Percentiles rank a stretch among this genome's conserved stretches.
Evolutionary conservation across 2,888 invertebrate genomes (phyloP).

Genomic region (Epicampocera succincta): DNA sequence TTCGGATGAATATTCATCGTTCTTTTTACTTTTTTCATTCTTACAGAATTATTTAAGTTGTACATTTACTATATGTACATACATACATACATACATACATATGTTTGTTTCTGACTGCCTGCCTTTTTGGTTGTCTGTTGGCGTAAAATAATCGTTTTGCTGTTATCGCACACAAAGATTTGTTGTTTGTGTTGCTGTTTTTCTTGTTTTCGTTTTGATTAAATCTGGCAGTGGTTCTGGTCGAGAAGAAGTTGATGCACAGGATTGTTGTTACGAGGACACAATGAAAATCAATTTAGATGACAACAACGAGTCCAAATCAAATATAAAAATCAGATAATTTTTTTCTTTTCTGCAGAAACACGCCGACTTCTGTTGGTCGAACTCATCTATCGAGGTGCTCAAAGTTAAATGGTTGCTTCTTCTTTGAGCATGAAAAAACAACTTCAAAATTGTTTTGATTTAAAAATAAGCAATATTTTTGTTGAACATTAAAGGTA

Average conservation of each 20-base stretch:
- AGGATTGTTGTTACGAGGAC: constrained; percentile 30
- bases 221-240: constrained; percentile 40
- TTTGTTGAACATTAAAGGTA: no score
- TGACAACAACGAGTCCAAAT: no score
- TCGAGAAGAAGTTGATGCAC: background rate
- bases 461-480: no score
- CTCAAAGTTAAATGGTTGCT: no score
- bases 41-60: constrained; percentile 58
- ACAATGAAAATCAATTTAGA: background rate
- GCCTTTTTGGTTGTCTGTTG: constrained; percentile 67
- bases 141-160: constrained; percentile 70
- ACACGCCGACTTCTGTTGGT: no score
- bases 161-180: constrained; percentile 70
- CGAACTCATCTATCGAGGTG: no score
- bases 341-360: no score
- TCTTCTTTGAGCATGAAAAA: no score
- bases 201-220: constrained; percentile 19
- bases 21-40: constrained; percentile 20
- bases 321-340: no score
- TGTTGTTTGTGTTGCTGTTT: constrained; percentile 53
- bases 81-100: constrained; percentile 29
- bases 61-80: constrained; percentile 31
- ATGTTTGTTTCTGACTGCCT: constrained; percentile 52
- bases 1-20: constrained; percentile 10
- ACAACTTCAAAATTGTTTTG: no score